A percentile compares a stretch with the other conserved stretches of the same genome.
Conservation (phyloP, 1,140 invertebrate genomes). For the Zaprionus nigranus region DNA sequence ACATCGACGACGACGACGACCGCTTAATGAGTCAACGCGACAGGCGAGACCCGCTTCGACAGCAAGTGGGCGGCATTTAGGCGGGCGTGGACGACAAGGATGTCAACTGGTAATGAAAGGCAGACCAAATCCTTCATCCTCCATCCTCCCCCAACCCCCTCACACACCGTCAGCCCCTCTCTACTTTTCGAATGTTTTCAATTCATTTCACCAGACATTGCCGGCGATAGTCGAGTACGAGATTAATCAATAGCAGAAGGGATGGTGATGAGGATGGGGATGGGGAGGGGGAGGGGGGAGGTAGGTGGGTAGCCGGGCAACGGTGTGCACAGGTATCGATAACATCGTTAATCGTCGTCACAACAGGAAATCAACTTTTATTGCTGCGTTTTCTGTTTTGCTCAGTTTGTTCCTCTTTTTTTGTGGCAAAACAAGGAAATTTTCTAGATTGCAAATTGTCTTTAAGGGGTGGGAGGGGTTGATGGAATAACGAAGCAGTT, state of each 20-base stretch:
- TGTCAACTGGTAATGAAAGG: not conserved
- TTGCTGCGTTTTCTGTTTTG: not conserved
- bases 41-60: not conserved
- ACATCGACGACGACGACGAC: constrained; percentile 26
- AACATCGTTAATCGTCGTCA: constrained; percentile 5
- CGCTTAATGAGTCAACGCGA: constrained; percentile 35
- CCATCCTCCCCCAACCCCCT: not conserved
- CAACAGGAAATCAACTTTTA: constrained; percentile 7
- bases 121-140: not conserved
- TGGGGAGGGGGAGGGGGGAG: too few species aligned
- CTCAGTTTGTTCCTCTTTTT: not conserved
- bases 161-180: not conserved
- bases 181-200: not conserved
- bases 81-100: constrained; percentile 5
- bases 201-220: constrained; percentile 5
- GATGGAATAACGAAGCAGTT: too few species aligned
- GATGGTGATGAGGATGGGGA: too few species aligned
- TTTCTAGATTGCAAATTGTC: too few species aligned
- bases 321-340: constrained; percentile 4
- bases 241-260: constrained; percentile 2
- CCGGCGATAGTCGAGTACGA: constrained; percentile 1
- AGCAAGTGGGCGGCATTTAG: constrained; percentile 6
- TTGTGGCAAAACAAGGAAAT: not conserved
- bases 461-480: too few species aligned
- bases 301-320: not conserved